phyloP scores from a whole-genome alignment of 2,797 vertebrate genomes.

The Falco peregrinus region DNA sequence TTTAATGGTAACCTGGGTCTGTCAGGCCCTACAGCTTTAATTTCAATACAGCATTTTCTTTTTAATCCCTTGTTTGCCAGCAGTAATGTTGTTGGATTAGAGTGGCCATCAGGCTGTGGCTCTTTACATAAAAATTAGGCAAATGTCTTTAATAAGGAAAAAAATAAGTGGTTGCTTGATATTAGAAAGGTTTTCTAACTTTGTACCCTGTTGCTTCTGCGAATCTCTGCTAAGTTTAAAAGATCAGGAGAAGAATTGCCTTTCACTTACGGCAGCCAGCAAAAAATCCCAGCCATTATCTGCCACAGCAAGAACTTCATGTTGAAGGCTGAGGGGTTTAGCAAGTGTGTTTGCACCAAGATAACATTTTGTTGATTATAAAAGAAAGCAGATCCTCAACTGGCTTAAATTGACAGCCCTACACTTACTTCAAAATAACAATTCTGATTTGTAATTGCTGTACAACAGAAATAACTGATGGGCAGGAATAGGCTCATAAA shows the following conservation, averaged over 20 bases:
- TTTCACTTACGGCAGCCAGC: neutral
- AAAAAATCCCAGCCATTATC: neutral
- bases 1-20: conserved; percentile 82
- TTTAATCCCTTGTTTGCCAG: conserved; percentile 81
- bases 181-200: conserved; percentile 3
- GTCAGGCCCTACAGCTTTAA: conserved; percentile 81
- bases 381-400: neutral
- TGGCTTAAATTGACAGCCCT: neutral
- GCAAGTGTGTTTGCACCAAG: neutral
- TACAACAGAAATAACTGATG: neutral
- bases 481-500: neutral
- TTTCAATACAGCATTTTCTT: conserved; percentile 85
- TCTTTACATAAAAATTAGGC: conserved; percentile 76
- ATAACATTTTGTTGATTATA: neutral
- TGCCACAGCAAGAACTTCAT: neutral
- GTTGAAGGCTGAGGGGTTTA: neutral
- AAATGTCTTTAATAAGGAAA: conserved; percentile 52
- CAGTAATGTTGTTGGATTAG: conserved; percentile 67
- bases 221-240: neutral
- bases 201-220: neutral
- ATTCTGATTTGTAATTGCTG: neutral
- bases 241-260: neutral
- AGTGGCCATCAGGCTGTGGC: conserved; percentile 38
- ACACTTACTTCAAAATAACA: neutral
- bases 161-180: neutral